These are phyloP conservation scores for Misgurnus anguillicaudatus DNA, from an alignment of 2,113 vertebrate genomes.

Conservation along the genomic window DNA sequence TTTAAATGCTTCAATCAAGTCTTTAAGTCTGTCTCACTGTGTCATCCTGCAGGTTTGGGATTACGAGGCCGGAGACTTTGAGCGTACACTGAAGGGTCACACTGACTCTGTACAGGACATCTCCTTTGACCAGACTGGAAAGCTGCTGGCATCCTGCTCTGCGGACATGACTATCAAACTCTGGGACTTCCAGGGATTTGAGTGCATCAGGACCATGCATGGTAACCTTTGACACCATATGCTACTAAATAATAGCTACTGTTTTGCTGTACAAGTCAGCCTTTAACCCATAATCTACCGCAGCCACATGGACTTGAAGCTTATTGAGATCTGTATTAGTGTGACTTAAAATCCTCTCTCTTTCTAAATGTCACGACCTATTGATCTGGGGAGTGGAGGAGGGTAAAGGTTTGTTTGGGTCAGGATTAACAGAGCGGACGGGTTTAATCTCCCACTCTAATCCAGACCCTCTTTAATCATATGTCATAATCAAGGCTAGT, in stretches of 20 bases:
- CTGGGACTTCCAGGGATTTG: constrained; percentile 99
- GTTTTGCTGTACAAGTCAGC: background rate
- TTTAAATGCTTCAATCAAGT: background rate
- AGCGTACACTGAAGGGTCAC: constrained; percentile 97
- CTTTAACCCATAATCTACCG: background rate
- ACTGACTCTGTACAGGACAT: constrained; percentile 99
- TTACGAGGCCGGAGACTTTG: constrained; percentile 98
- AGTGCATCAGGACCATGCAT: constrained; percentile 99
- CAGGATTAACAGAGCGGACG: constrained; percentile 20
- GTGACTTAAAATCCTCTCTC: background rate
- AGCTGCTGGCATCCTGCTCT: constrained; percentile 97
- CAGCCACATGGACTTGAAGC: constrained; percentile 14
- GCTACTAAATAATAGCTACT: background rate
- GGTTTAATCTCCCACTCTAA: constrained; percentile 27
- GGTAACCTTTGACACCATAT: constrained; percentile 72
- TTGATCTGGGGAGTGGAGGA: background rate
- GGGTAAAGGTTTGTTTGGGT: constrained; percentile 6
- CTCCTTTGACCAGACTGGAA: constrained; percentile 97
- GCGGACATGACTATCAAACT: constrained; percentile 99
- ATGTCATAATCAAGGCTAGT: background rate
- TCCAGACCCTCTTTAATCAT: background rate
- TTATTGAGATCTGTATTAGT: background rate
- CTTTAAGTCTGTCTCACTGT: constrained; percentile 3
- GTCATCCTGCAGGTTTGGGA: constrained; percentile 88
- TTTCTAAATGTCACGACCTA: background rate